These are phyloP conservation scores for Girardinus metallicus DNA, from an alignment of 2,797 vertebrate species.

Conservation along the genomic window DNA sequence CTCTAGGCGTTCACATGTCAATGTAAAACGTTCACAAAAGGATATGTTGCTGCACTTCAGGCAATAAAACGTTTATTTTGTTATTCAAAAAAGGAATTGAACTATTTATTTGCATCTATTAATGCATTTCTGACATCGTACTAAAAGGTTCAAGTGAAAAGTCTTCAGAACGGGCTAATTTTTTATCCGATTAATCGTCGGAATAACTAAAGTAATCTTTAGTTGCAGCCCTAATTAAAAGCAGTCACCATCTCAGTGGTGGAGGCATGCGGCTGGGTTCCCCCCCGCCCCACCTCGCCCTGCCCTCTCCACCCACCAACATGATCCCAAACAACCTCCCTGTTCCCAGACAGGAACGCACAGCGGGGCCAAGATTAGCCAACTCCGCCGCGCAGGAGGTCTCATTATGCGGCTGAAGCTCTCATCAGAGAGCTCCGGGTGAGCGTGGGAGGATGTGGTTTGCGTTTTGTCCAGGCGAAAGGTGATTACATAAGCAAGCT, in stretches of 20 bases:
- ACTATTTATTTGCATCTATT: no score
- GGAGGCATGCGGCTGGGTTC: not conserved
- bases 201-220: not conserved
- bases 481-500: constrained; percentile 55
- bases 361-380: constrained; percentile 16
- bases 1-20: no score
- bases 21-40: no score
- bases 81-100: no score
- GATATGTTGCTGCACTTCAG: no score
- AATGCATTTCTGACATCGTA: no score
- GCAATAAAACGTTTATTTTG: no score
- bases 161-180: no score
- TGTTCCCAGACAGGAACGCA: constrained; percentile 45
- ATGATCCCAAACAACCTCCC: constrained; percentile 18
- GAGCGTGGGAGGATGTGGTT: constrained; percentile 33
- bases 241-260: not conserved
- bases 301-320: not conserved
- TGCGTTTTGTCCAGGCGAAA: constrained; percentile 47
- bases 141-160: no score
- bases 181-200: no score
- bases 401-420: constrained; percentile 60
- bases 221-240: not conserved
- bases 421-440: constrained; percentile 67
- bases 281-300: no score
- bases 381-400: constrained; percentile 46